phyloP scores from a whole-genome alignment of 1,140 invertebrate species.

The Ips nitidus region DNA sequence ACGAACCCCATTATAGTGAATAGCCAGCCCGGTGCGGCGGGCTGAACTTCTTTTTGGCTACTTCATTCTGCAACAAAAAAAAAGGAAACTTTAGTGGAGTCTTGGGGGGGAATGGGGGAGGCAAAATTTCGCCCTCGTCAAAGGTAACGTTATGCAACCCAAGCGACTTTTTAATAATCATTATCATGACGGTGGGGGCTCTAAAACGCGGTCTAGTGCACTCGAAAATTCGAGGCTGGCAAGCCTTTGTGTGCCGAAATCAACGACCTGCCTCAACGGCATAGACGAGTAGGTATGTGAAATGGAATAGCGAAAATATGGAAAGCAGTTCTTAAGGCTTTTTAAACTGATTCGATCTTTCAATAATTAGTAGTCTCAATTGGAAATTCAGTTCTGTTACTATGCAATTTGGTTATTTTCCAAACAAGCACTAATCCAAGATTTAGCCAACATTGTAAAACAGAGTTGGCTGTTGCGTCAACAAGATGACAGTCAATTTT shows the following conservation, averaged over 20 bases:
- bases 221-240: constrained; percentile 9
- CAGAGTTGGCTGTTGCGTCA: too few species aligned
- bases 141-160: constrained; percentile 9
- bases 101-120: background rate
- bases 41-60: constrained; percentile 28
- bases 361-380: too few species aligned
- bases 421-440: too few species aligned
- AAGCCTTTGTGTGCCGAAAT: constrained; percentile 5
- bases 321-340: too few species aligned
- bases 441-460: too few species aligned
- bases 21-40: constrained; percentile 31
- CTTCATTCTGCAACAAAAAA: constrained; percentile 40
- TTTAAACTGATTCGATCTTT: too few species aligned
- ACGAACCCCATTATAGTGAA: constrained; percentile 39
- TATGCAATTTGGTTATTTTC: too few species aligned
- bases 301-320: too few species aligned
- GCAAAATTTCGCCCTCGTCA: background rate
- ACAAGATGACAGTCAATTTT: too few species aligned
- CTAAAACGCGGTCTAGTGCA: constrained; percentile 4
- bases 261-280: constrained; percentile 5
- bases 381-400: too few species aligned
- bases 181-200: constrained; percentile 1
- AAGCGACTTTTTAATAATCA: constrained; percentile 15
- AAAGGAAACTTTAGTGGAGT: background rate
- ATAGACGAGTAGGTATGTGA: background rate